These are phyloP conservation scores for Alloscopus bannaensis DNA, from an alignment of 2,888 invertebrate genomes.

Conservation along the genomic window DNA sequence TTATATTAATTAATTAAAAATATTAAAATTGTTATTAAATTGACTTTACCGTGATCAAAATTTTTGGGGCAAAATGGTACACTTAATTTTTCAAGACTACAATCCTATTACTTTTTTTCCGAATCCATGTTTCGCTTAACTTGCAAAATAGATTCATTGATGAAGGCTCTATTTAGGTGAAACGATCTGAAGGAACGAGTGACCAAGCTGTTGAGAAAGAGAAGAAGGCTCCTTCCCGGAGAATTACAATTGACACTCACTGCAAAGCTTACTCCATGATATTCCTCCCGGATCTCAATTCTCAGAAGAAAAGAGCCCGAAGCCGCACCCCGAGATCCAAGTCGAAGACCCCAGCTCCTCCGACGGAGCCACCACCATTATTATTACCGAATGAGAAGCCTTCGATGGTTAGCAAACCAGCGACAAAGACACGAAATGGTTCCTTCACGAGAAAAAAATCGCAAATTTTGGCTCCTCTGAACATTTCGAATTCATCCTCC, in stretches of 20 bases:
- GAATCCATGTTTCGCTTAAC: too few species aligned
- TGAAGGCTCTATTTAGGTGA: too few species aligned
- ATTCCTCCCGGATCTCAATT: not conserved
- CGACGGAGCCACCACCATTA: constrained; percentile 9
- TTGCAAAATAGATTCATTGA: too few species aligned
- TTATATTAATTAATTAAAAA: too few species aligned
- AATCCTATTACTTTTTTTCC: too few species aligned
- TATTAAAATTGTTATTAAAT: too few species aligned
- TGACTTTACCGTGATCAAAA: not conserved
- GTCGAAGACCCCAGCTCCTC: constrained; percentile 3
- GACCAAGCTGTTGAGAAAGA: too few species aligned
- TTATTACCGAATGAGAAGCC: not conserved
- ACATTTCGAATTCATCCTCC: not conserved
- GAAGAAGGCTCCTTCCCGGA: not conserved
- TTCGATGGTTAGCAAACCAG: not conserved
- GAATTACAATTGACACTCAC: not conserved
- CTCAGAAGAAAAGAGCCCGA: not conserved
- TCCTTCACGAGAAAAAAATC: constrained; percentile 16
- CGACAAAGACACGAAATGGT: not conserved
- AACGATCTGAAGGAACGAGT: too few species aligned
- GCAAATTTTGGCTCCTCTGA: not conserved
- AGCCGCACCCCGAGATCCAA: too few species aligned
- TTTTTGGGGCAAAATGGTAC: not conserved
- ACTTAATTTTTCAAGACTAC: not conserved
- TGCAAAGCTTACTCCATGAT: not conserved